Percentiles rank a stretch among this genome's conserved stretches.
Evolutionary conservation across 2,113 vertebrate species (phyloP).

Genomic region (Psettodes erumei): DNA sequence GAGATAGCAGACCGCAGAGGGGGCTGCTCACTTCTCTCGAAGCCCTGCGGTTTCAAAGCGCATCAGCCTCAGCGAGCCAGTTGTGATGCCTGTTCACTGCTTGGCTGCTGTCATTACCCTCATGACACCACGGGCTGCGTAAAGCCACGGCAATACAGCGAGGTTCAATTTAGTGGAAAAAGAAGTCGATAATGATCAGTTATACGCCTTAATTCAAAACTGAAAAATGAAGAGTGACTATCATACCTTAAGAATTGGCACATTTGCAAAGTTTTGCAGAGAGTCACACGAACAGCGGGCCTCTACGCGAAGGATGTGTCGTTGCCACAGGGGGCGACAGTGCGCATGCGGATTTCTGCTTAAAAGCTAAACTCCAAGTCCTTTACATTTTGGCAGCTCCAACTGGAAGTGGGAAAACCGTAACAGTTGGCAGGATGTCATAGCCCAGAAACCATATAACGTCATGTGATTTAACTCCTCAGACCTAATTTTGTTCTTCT

Average conservation of each 20-base stretch:
- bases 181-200: constrained; percentile 43
- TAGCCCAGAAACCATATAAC: constrained; percentile 65
- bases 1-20: constrained; percentile 80
- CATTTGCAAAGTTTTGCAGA: not conserved
- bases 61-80: constrained; percentile 65
- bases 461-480: constrained; percentile 65
- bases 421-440: constrained; percentile 67
- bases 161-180: constrained; percentile 36
- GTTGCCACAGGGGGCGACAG: constrained; percentile 50
- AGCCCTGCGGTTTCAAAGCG: constrained; percentile 68
- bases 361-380: constrained; percentile 28
- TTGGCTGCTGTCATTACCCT: constrained; percentile 59
- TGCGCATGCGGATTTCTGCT: constrained; percentile 9
- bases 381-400: constrained; percentile 57
- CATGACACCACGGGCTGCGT: constrained; percentile 54
- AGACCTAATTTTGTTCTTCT: constrained; percentile 56
- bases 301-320: constrained; percentile 14
- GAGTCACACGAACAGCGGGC: constrained; percentile 21
- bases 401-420: constrained; percentile 68
- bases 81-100: constrained; percentile 51
- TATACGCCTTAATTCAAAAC: constrained; percentile 35
- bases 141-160: constrained; percentile 35
- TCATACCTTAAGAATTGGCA: constrained; percentile 20
- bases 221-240: constrained; percentile 39
- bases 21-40: constrained; percentile 63